phyloP scores from a whole-genome alignment of 2,797 vertebrate species.

The Danio tinwini region DNA sequence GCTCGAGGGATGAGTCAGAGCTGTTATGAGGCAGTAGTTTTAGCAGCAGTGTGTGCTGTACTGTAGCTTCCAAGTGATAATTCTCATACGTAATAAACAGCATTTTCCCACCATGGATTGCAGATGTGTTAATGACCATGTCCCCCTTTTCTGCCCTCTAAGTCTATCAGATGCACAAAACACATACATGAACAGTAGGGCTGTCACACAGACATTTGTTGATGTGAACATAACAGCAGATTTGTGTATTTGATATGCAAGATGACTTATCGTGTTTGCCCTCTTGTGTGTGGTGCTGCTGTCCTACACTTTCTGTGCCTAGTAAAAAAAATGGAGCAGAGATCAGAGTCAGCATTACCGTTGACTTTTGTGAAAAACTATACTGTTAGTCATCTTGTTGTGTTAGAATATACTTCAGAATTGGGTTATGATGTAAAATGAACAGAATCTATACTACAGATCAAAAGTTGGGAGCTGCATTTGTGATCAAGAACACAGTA shows the following conservation, averaged over 20 bases:
- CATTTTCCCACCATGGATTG: slow-evolving; percentile 14
- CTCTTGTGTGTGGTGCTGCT: slow-evolving; percentile 3
- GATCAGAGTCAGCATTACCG: neutral
- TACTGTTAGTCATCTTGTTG: neutral
- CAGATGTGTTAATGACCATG: slow-evolving; percentile 39
- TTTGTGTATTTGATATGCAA: slow-evolving; percentile 3
- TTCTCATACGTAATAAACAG: slow-evolving; percentile 34
- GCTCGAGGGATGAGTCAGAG: slow-evolving; percentile 41
- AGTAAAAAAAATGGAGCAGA: neutral
- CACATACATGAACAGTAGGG: slow-evolving; percentile 13
- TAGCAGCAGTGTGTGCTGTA: slow-evolving; percentile 33
- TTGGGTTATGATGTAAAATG: neutral
- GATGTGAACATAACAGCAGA: slow-evolving; percentile 4
- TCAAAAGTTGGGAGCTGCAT: neutral
- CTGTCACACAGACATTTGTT: neutral
- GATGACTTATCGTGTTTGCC: slow-evolving; percentile 4
- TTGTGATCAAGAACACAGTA: neutral
- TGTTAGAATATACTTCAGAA: neutral
- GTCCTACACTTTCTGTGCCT: neutral
- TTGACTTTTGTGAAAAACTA: neutral
- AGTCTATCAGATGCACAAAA: neutral
- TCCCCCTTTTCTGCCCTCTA: slow-evolving; percentile 5
- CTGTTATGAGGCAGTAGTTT: slow-evolving; percentile 44
- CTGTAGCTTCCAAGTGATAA: slow-evolving; percentile 35
- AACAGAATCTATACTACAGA: too few species aligned